Conservation (phyloP, 92 coral and sea anemone species). For the Porites lobata region DNA sequence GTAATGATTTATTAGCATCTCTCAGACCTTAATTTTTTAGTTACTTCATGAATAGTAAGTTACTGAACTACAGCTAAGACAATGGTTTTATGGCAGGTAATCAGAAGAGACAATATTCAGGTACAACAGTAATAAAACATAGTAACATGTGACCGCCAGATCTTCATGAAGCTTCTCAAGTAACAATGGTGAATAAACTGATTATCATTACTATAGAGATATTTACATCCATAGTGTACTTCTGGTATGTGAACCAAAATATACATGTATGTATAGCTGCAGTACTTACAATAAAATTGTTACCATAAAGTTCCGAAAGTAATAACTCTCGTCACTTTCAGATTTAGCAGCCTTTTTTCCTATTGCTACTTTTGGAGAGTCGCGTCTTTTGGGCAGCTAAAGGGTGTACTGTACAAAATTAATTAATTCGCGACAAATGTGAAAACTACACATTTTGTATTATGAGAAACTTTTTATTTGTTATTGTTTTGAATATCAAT, state of each 20-base stretch:
- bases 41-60: slow-evolving; percentile 5
- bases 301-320: too few relatives aligned
- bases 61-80: slow-evolving; percentile 14
- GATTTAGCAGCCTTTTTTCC: too few relatives aligned
- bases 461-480: background rate
- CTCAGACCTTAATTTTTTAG: background rate
- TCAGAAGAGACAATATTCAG: background rate
- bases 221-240: background rate
- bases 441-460: background rate
- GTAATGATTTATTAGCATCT: background rate
- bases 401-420: background rate
- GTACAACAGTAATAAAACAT: slow-evolving; percentile 1
- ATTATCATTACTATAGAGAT: slow-evolving; percentile 5
- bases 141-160: slow-evolving; percentile 5
- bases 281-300: too few relatives aligned
- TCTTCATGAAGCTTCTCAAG: background rate
- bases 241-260: background rate
- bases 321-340: too few relatives aligned
- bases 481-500: background rate
- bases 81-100: slow-evolving; percentile 17
- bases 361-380: too few relatives aligned
- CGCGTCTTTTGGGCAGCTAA: background rate
- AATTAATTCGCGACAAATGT: background rate
- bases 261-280: background rate
- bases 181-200: slow-evolving; percentile 9